Conservation (phyloP, 2,113 vertebrate genomes). For the Odobenus rosmarus region DNA sequence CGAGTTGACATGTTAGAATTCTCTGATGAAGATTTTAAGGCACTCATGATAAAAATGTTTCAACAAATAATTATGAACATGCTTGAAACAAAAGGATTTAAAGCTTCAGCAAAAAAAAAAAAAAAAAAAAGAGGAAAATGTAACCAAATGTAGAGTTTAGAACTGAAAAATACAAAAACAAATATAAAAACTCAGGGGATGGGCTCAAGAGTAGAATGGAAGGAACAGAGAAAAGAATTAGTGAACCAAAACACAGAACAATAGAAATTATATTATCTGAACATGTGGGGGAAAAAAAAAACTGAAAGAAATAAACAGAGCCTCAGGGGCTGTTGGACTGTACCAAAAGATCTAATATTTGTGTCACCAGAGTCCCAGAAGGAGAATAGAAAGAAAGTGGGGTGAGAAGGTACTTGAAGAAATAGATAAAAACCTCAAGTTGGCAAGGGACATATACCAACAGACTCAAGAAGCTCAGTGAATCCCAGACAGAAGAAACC, state of each 20-base stretch:
- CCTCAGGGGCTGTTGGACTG: neutral
- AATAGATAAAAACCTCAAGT: neutral
- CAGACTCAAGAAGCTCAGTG: neutral
- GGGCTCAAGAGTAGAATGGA: neutral
- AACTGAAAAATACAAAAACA: constrained; percentile 1
- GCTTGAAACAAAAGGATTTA: neutral
- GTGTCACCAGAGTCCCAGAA: neutral
- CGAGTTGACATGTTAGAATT: neutral
- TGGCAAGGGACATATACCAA: neutral
- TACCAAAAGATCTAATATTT: neutral
- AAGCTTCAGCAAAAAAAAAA: neutral
- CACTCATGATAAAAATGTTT: neutral
- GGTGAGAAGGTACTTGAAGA: neutral
- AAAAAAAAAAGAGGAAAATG: neutral
- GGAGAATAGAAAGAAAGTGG: neutral
- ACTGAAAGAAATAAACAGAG: neutral
- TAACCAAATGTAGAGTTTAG: neutral
- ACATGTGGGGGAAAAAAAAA: neutral
- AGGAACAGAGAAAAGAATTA: neutral
- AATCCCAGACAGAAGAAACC: constrained; percentile 16
- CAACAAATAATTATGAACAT: neutral
- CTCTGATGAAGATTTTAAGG: neutral
- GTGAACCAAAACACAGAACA: neutral
- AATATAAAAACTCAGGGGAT: neutral
- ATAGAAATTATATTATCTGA: neutral